Evolutionary conservation across 2,113 vertebrate genomes (phyloP).

Genomic region (Sminthopsis crassicaudata): DNA sequence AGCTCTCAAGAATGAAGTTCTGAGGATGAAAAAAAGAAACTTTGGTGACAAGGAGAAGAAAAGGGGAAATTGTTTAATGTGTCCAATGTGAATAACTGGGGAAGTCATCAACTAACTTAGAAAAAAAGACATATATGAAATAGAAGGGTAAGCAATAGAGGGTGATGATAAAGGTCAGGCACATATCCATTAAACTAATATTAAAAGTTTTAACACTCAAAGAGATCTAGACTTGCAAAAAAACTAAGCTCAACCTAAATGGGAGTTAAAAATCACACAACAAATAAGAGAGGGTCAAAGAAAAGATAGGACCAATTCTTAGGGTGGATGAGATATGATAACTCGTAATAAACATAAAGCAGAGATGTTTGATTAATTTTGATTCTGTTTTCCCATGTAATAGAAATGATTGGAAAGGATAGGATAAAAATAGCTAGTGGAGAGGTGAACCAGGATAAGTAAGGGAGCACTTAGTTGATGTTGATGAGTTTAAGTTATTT

Average conservation of each 20-base stretch:
- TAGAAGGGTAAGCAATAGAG: not conserved
- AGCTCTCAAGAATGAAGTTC: not conserved
- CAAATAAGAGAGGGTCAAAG: not conserved
- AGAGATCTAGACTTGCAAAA: not conserved
- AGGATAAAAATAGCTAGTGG: not conserved
- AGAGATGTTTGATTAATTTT: not conserved
- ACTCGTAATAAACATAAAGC: not conserved
- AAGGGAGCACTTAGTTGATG: not conserved
- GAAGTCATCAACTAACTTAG: not conserved
- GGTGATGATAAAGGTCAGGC: not conserved
- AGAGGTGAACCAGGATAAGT: not conserved
- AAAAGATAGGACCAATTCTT: not conserved
- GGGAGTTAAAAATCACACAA: not conserved
- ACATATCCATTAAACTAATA: not conserved
- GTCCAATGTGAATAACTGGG: not conserved
- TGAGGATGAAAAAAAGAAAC: not conserved
- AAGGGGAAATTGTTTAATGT: not conserved
- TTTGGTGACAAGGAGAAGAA: not conserved
- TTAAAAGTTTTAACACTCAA: not conserved
- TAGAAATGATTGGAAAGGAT: not conserved
- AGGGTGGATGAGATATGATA: not conserved
- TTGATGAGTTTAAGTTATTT: not conserved
- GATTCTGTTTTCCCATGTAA: not conserved
- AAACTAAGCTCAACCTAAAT: not conserved
- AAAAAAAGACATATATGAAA: not conserved